A percentile compares a stretch with the other conserved stretches of the same genome.
phyloP scores from a whole-genome alignment of 64 coral and sea anemone genomes.

The Montipora cactus region DNA sequence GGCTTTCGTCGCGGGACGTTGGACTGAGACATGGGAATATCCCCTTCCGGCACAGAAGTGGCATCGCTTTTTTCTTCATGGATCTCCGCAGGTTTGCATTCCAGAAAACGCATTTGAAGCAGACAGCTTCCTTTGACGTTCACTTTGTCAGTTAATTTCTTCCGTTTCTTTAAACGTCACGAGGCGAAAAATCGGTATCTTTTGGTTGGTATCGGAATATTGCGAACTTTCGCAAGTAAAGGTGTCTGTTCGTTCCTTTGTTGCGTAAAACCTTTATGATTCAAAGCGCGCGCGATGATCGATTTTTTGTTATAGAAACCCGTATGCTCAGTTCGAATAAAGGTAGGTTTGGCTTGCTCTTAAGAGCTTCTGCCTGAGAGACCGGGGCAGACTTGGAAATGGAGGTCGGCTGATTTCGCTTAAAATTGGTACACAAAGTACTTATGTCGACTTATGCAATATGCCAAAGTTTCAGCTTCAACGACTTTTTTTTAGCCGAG shows the following conservation, averaged over 20 bases:
- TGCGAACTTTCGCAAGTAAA: not conserved
- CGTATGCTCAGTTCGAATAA: too few relatives aligned
- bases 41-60: not conserved
- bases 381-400: too few relatives aligned
- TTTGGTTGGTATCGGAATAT: not conserved
- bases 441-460: too few relatives aligned
- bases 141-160: not conserved
- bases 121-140: not conserved
- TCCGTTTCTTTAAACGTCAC: not conserved
- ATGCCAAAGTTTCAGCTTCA: too few relatives aligned
- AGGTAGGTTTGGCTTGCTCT: too few relatives aligned
- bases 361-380: too few relatives aligned
- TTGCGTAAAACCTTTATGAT: slow-evolving; percentile 11
- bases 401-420: too few relatives aligned
- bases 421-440: too few relatives aligned
- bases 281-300: not conserved
- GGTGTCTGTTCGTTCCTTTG: slow-evolving; percentile 1
- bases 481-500: too few relatives aligned
- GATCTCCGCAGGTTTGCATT: not conserved
- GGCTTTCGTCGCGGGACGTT: not conserved
- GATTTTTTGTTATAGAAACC: too few relatives aligned
- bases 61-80: not conserved
- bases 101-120: not conserved
- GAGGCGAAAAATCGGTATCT: not conserved
- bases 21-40: not conserved